Percentiles rank a stretch among this genome's conserved stretches.
Evolutionary conservation across 2,113 vertebrate genomes (phyloP).

Genomic region (Cromileptes altivelis): DNA sequence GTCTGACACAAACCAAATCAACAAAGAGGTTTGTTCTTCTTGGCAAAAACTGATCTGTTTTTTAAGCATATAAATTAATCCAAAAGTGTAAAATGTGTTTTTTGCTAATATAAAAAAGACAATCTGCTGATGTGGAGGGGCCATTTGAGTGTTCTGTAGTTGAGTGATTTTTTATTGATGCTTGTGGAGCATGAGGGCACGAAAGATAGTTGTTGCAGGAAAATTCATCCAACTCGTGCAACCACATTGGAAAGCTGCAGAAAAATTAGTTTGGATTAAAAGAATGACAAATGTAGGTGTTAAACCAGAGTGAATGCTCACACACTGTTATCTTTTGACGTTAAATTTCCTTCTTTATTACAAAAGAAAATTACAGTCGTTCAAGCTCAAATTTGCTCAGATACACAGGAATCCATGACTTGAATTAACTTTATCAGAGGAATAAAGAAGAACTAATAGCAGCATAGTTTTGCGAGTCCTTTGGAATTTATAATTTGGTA

Average conservation of each 20-base stretch:
- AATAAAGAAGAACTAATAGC: neutral
- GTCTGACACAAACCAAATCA: constrained; percentile 91
- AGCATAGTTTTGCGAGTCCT: neutral
- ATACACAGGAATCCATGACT: neutral
- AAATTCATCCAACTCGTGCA: neutral
- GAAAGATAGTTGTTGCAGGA: neutral
- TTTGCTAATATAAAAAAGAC: neutral
- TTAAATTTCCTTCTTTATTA: neutral
- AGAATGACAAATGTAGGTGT: neutral
- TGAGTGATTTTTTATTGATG: neutral
- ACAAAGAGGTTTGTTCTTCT: constrained; percentile 89
- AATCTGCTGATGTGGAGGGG: too few species aligned
- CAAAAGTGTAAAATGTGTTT: neutral
- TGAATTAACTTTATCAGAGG: neutral
- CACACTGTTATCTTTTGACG: neutral
- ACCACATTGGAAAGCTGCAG: too few species aligned
- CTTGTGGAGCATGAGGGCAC: neutral
- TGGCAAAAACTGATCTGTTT: neutral
- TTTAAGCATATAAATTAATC: neutral
- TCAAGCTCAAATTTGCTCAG: neutral
- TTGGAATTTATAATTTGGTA: neutral
- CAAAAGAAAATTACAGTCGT: neutral
- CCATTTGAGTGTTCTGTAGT: neutral
- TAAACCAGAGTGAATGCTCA: neutral
- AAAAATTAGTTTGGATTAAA: neutral